These are phyloP conservation scores for Cephalotes varians DNA, from an alignment of 2,888 invertebrate species.

Conservation along the genomic window DNA sequence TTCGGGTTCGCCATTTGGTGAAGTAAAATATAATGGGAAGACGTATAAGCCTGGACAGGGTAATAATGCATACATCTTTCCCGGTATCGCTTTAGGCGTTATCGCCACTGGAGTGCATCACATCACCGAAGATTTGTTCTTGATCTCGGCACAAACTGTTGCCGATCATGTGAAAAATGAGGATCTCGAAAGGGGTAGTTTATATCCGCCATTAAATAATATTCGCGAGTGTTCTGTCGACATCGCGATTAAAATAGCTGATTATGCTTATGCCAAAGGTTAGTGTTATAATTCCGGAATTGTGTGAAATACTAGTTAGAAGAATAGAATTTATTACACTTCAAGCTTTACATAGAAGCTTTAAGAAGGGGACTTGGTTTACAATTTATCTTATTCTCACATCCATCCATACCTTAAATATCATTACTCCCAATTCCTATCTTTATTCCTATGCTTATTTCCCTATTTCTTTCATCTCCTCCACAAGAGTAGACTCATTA, in stretches of 20 bases:
- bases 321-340: no score
- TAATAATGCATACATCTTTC: conserved; percentile 99
- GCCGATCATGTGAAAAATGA: conserved; percentile 94
- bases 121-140: conserved; percentile 97
- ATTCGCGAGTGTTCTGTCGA: conserved; percentile 95
- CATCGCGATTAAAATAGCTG: conserved; percentile 95
- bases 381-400: no score
- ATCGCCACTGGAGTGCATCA: conserved; percentile 97
- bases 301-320: neutral
- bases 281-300: conserved; percentile 68
- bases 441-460: no score
- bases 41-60: conserved; percentile 97
- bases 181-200: conserved; percentile 94
- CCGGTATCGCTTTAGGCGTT: conserved; percentile 97
- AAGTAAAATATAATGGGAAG: conserved; percentile 92
- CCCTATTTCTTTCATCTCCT: no score
- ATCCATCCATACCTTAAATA: no score
- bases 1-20: conserved; percentile 98
- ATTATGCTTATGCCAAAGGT: conserved; percentile 96
- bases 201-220: conserved; percentile 95
- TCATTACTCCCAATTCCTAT: no score
- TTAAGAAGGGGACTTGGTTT: no score
- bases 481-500: no score
- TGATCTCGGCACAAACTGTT: conserved; percentile 96
- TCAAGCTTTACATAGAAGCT: no score